Percentiles rank a stretch among this genome's conserved stretches.
Conservation (phyloP, 2,797 vertebrate species). For the Philypnodon macrostomus region DNA sequence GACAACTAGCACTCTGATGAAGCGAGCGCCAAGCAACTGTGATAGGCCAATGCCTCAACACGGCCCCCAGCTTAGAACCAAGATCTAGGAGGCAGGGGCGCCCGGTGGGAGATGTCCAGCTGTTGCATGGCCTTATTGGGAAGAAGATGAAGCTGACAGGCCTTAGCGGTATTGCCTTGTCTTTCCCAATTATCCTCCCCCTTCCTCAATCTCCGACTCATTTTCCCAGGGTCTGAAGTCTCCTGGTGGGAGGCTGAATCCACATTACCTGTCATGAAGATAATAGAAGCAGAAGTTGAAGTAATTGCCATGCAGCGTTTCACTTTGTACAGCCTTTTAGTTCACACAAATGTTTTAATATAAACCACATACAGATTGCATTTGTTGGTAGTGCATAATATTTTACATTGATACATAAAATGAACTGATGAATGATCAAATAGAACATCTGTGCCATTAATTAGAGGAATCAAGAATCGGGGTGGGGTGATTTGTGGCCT, state of each 20-base stretch:
- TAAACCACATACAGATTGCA: too few species aligned
- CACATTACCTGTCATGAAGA: conserved; percentile 32
- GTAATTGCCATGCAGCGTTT: conserved; percentile 29
- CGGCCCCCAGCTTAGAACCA: not conserved
- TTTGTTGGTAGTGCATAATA: not conserved
- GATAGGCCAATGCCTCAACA: conserved; percentile 37
- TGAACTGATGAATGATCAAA: not conserved
- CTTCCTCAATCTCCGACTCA: conserved; percentile 10
- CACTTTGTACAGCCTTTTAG: conserved; percentile 7
- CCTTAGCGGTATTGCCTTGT: conserved; percentile 31
- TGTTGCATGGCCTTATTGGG: conserved; percentile 52
- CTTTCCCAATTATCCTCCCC: conserved; percentile 23
- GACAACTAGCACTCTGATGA: conserved; percentile 48
- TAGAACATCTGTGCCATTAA: not conserved
- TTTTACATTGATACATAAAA: not conserved
- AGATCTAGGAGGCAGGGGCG: not conserved
- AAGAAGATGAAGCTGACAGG: conserved; percentile 51
- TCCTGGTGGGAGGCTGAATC: conserved; percentile 22
- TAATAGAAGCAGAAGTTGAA: conserved; percentile 44
- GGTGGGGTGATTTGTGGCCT: not conserved
- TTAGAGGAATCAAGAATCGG: not conserved
- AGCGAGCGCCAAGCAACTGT: conserved; percentile 24
- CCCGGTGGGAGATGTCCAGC: conserved; percentile 54
- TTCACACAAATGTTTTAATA: not conserved
- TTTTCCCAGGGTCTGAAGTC: conserved; percentile 3